Base-by-base conservation (phyloP, 2,113 vertebrate species). In the Cheirogaleus medius region DNA sequence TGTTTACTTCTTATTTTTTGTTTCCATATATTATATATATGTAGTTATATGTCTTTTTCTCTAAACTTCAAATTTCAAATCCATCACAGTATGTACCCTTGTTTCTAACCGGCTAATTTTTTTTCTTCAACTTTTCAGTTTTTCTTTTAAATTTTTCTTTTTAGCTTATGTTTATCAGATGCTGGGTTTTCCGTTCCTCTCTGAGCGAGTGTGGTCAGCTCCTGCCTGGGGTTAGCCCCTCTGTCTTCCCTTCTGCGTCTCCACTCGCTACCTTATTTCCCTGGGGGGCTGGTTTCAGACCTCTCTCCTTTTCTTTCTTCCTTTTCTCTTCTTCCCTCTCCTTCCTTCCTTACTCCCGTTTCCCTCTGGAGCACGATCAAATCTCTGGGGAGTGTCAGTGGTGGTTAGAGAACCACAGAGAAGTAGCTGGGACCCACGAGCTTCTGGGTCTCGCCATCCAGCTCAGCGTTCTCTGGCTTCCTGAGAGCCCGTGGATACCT, bases 201-300 rank as follows among this genome's bases (percentile, higher is more conserved):
- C 58, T 29, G 14, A 18, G 3, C 0, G 0, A 1, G 10, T 18
- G 5, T 25, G 4, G 0, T 0, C 14, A 5, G 49, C 3, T 47
- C 47, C 54, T 6, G 25, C 21, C 11, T 21, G 27, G 6, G 49
- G 6, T 0, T 2, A 2, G 6, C 27, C 18, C 3, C 29, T 66
- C 23, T 27, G 17, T 23, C 47, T 58, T 12, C 4, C 15, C 0
- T 13, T 8, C 37, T 23, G 8, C 0, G 3, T 21, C 52, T 60
- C 52, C 44, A 2, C 18, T 52, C 11, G 42, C 47, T 11, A 2
- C 58, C 58, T 56, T 39, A 0, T 44, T 21, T 71, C 1, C 0
- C 32, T 25, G 52, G 7, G 1, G 21, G 7, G 63, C 76, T 68
- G 29, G 6, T 39, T 78, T 58, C 63, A 27, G 47, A 1, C 0